Percentiles rank a stretch among this genome's conserved stretches.
Evolutionary conservation across 2,113 vertebrate species (phyloP).

Genomic region (Peromyscus polionotus): DNA sequence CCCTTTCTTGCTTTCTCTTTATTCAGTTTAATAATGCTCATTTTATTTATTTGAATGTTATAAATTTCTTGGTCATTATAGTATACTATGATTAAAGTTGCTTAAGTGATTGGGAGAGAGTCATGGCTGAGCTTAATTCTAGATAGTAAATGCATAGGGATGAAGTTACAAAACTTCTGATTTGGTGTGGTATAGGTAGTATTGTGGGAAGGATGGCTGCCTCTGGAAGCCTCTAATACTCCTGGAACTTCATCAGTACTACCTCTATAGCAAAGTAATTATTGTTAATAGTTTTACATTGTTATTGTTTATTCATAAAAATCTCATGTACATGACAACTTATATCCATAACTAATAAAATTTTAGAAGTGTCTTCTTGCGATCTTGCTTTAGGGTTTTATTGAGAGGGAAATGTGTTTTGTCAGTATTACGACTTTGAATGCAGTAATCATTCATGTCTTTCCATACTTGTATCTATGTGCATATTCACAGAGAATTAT

Average conservation of each 20-base stretch:
- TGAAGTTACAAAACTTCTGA: background rate
- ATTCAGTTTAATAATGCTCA: slow-evolving; percentile 12
- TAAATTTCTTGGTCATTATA: slow-evolving; percentile 14
- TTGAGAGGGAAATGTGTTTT: background rate
- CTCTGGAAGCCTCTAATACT: background rate
- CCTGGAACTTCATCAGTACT: background rate
- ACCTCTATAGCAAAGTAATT: background rate
- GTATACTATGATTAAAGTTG: background rate
- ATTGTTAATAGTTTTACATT: background rate
- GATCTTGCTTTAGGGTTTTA: background rate
- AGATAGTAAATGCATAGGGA: background rate
- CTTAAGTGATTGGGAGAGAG: background rate
- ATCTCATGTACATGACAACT: background rate
- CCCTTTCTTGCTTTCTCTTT: slow-evolving; percentile 50
- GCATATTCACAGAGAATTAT: background rate
- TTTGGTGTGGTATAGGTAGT: background rate
- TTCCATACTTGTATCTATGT: background rate
- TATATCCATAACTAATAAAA: background rate
- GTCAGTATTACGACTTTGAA: background rate
- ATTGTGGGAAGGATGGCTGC: background rate
- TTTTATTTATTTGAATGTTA: slow-evolving; percentile 58
- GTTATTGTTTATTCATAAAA: background rate
- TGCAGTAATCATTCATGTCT: background rate
- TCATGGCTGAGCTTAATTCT: slow-evolving; percentile 2
- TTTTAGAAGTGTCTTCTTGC: background rate